Evolutionary conservation across 1,140 invertebrate genomes (phyloP).

Genomic region (Helicoverpa armigera): DNA sequence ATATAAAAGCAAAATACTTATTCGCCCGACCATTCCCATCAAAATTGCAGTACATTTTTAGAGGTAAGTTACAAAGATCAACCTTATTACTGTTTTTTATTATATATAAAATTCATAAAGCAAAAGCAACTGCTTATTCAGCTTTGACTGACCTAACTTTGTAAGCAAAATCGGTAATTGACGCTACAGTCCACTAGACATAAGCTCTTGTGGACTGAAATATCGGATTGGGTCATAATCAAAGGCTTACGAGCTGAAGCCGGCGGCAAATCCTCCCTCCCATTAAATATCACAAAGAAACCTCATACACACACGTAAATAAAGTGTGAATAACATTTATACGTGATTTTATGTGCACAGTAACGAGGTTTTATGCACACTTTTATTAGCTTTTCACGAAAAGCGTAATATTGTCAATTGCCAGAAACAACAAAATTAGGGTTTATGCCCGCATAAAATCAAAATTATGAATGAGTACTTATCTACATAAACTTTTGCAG

Average conservation of each 20-base stretch:
- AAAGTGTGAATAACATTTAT: background rate
- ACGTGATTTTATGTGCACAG: background rate
- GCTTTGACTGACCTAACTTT: slow-evolving; percentile 26
- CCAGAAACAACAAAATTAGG: too few species aligned
- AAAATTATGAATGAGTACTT: background rate
- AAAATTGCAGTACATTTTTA: background rate
- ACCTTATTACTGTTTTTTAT: background rate
- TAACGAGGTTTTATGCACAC: background rate
- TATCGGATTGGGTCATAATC: slow-evolving; percentile 37
- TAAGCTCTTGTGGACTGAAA: slow-evolving; percentile 23
- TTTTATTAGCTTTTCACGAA: too few species aligned
- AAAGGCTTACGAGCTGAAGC: slow-evolving; percentile 19
- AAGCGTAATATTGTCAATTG: too few species aligned
- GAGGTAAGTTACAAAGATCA: background rate
- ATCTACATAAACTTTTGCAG: background rate
- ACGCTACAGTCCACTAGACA: background rate
- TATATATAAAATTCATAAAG: background rate
- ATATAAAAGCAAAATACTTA: too few species aligned
- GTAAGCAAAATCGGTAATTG: slow-evolving; percentile 50
- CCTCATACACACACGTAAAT: slow-evolving; percentile 10
- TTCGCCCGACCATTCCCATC: too few species aligned
- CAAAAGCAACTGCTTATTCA: slow-evolving; percentile 10
- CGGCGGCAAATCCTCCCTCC: background rate
- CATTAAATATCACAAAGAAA: slow-evolving; percentile 22
- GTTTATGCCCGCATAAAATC: too few species aligned